Conservation (phyloP, 2,888 invertebrate genomes). For the Magallana nippona region DNA sequence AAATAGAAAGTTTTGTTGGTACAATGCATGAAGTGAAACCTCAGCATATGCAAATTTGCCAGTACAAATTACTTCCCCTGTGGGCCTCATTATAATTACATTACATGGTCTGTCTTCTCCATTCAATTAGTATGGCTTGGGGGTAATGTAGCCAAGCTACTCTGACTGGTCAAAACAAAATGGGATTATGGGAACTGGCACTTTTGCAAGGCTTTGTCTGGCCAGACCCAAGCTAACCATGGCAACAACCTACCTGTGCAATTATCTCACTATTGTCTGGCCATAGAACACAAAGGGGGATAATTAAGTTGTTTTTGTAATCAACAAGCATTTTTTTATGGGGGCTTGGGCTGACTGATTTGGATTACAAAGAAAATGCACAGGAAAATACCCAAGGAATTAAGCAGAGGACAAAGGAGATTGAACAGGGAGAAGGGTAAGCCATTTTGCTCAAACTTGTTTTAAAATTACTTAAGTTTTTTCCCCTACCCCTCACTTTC, state of each 20-base stretch:
- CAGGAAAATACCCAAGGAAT: neutral
- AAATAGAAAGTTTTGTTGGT: too few species aligned
- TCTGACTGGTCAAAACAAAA: constrained; percentile 42
- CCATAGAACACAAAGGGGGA: constrained; percentile 1
- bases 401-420: neutral
- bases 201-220: constrained; percentile 31
- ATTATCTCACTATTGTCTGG: constrained; percentile 39
- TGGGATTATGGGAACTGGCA: constrained; percentile 36
- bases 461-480: neutral
- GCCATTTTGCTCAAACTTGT: constrained; percentile 28
- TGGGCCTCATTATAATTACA: constrained; percentile 35
- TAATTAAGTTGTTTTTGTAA: constrained; percentile 38
- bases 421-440: neutral
- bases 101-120: constrained; percentile 34
- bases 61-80: neutral
- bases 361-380: neutral
- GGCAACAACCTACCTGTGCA: constrained; percentile 29
- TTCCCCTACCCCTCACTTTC: neutral
- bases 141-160: constrained; percentile 38
- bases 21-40: too few species aligned
- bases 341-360: neutral
- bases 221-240: constrained; percentile 32
- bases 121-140: constrained; percentile 43
- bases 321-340: constrained; percentile 26
- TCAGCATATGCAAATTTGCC: neutral